Base-by-base conservation (phyloP, 2,888 invertebrate species). In the Electrophaes corylata region DNA sequence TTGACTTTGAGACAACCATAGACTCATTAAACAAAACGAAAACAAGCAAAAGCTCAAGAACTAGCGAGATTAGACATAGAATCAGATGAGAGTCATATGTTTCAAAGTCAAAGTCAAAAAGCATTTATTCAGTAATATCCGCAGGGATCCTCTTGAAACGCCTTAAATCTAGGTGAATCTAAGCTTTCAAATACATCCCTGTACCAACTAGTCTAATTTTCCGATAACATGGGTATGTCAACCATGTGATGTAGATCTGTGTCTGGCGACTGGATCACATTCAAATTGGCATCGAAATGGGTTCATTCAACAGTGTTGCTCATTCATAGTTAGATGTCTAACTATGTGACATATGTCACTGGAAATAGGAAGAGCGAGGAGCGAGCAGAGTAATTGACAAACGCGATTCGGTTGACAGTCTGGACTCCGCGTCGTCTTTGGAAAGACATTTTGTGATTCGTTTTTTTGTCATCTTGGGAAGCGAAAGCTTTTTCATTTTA, bases 211-310 rank as follows among this genome's bases (percentile, higher is more conserved):
- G 20, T 20, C 46, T 46, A 46, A 46, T 46, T 35, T 20, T 46
- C 19, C 35, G 20, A 35, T 35, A 46, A 46, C 14, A n/a, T 20
- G 35, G 12, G 19, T n/a, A n/a, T n/a, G n/a, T n/a, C n/a, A n/a
- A n/a, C n/a, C 35, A 20, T 46, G 19, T 35, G 46, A 46, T 46
- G 35, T 46, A 33, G 19, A 46, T 46, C 46, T 46, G 33, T 33
- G 19, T 14, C 43, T 43, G 41, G 41, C 12, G n/a, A 40, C 40
- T n/a, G 19, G 40, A n/a, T 40, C 19, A 19, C 14, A 37, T 37
- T 40, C n/a, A 19, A 35, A 35, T 35, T 37, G 10, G 16, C 16
- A 37, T 12, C 12, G 12, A 12, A 14, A 35, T 35, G 16, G 16
- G 14, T 37, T 37, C 37, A 16, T 37, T 16, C 37, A 16, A n/a